Evolutionary conservation across 1,140 invertebrate species (phyloP).

Genomic region (Galleria mellonella): DNA sequence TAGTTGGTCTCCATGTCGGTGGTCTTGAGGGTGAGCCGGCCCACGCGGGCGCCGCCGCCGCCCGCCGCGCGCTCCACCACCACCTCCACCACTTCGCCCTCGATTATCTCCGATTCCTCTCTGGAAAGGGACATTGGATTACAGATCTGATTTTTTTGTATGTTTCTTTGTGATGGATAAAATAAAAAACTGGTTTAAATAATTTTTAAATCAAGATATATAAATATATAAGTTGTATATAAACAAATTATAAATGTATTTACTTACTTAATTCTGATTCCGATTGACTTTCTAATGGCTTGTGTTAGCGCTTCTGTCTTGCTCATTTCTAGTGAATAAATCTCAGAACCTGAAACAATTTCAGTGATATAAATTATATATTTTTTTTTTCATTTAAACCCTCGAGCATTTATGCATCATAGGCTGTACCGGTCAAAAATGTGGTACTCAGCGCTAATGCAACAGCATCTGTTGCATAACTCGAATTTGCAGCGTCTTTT

Average conservation of each 20-base stretch:
- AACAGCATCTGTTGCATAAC: too few species aligned
- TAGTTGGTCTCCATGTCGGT: conserved; percentile 99
- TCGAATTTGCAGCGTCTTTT: too few species aligned
- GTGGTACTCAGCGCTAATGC: too few species aligned
- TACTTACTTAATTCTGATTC: conserved; percentile 95
- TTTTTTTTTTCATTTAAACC: too few species aligned
- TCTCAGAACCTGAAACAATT: conserved; percentile 88
- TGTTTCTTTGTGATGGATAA: background rate
- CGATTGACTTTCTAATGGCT: conserved; percentile 97
- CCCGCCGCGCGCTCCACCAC: conserved; percentile 95
- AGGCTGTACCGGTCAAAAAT: too few species aligned
- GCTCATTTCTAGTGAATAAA: conserved; percentile 99
- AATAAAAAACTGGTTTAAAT: too few species aligned
- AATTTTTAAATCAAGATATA: too few species aligned
- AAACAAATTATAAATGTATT: too few species aligned
- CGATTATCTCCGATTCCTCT: conserved; percentile 98
- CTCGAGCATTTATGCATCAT: too few species aligned
- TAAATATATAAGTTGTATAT: too few species aligned
- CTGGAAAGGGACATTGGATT: too few species aligned
- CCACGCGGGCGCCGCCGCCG: conserved; percentile 90
- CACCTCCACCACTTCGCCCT: conserved; percentile 98
- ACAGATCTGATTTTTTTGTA: too few species aligned
- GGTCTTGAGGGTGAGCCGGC: conserved; percentile 97
- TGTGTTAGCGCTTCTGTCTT: conserved; percentile 99
- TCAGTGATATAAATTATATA: conserved; percentile 1